These are phyloP conservation scores for Adoxophyes honmai DNA, from an alignment of 1,140 invertebrate species.

Conservation along the genomic window DNA sequence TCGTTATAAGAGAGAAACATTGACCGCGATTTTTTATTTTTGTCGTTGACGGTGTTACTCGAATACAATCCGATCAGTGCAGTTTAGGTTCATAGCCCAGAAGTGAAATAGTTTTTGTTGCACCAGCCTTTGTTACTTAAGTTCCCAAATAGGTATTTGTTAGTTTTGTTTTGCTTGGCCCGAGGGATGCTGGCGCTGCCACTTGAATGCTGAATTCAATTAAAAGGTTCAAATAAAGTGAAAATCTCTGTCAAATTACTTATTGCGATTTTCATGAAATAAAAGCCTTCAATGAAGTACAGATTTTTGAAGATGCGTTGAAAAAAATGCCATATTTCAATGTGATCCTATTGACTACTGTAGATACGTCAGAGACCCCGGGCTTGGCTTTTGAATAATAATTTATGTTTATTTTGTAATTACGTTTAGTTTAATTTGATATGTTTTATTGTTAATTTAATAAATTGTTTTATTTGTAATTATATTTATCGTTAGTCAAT, in stretches of 20 bases:
- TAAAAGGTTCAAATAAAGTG: not conserved
- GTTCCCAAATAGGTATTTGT: not conserved
- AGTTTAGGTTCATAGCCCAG: not conserved
- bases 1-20: not conserved
- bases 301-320: not conserved
- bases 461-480: constrained; percentile 37
- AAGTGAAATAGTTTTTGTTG: constrained; percentile 5
- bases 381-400: constrained; percentile 33
- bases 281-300: not conserved
- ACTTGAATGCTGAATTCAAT: not conserved
- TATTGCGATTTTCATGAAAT: not conserved
- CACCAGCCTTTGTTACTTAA: not conserved
- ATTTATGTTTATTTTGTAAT: constrained; percentile 38
- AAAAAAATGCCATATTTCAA: not conserved
- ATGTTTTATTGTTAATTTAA: constrained; percentile 38
- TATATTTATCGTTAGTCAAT: constrained; percentile 11
- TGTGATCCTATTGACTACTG: not conserved
- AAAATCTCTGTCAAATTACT: not conserved
- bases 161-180: not conserved
- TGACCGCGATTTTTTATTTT: not conserved
- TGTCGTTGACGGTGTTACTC: not conserved
- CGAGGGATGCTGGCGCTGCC: not conserved
- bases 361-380: constrained; percentile 1
- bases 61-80: not conserved
- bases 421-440: constrained; percentile 32